Base-by-base conservation (phyloP, 2,888 invertebrate species). In the Andrena dorsata region DNA sequence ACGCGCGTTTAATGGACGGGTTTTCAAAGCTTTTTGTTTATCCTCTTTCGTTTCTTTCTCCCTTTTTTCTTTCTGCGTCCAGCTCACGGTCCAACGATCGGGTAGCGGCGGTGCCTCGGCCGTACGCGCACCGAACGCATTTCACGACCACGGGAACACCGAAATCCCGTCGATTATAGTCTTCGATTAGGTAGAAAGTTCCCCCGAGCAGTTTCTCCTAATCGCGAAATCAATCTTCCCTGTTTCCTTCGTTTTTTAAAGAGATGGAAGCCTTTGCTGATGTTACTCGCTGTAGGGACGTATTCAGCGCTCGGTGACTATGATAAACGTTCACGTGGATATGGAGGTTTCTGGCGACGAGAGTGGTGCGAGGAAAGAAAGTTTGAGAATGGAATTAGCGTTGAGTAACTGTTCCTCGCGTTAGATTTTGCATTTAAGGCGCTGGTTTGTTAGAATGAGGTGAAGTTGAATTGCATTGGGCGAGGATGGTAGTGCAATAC, bases 1-100 rank as follows among this genome's bases (percentile, higher is more conserved):
- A 82, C 80, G 82, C 82, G 73, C 78, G 78, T 87, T 88, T 89
- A 86, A 89, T 86, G 89, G 86, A 89, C 88, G 88, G 82, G 82
- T 88, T 88, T 86, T 80, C 88, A 85, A 80, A 80, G 86, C 83
- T 76, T 83, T 83, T 83, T 78, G 58, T 53, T 64, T 41, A 63
- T 63, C 63, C 63, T 63, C 35, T 63, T 63, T 63, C 61, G n/a
- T n/a, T 13, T 35, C 35, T 35, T 35, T 64, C 47, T 10, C 64
- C 64, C 32, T 47, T 75, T 32, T 32, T 68, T 47, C n/a, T 60
- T 41, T 61, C 35, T 61, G 35, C 71, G 64, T 70, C 61, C 23
- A 7, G 28, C 69, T 71, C 66, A 61, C 70, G 76, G 66, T 72
- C 61, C 53, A 51, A 32, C 70, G 60, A 70, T 70, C 66, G 61